Percentiles rank a stretch among this genome's conserved stretches.
phyloP scores from a whole-genome alignment of 2,113 vertebrate species.

The Planiliza haematocheilus region DNA sequence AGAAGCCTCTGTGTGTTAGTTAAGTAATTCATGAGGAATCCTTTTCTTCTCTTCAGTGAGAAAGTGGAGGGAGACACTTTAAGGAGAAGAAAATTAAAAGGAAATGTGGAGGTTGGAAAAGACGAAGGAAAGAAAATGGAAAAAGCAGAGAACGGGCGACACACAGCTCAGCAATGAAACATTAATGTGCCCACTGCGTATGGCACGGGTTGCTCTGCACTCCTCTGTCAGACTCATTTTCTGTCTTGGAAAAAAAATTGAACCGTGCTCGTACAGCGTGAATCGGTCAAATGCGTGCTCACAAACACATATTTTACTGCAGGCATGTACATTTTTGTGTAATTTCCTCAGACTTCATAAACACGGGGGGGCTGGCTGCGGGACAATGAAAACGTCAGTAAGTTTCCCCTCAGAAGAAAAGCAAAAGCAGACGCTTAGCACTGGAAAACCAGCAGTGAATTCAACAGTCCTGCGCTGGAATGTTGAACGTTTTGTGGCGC shows the following conservation, averaged over 20 bases:
- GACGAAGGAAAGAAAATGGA: slow-evolving; percentile 21
- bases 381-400: slow-evolving; percentile 57
- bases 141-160: slow-evolving; percentile 28
- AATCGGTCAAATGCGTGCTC: slow-evolving; percentile 30
- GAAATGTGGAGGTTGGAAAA: slow-evolving; percentile 23
- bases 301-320: slow-evolving; percentile 15
- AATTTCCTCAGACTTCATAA: slow-evolving; percentile 55
- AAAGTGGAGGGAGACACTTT: not conserved
- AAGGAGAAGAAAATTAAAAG: slow-evolving; percentile 34
- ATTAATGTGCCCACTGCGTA: slow-evolving; percentile 58
- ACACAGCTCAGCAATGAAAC: slow-evolving; percentile 55
- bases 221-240: slow-evolving; percentile 46
- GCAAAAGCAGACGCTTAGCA: slow-evolving; percentile 41
- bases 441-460: slow-evolving; percentile 21
- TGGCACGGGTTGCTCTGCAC: slow-evolving; percentile 7
- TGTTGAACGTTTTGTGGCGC: slow-evolving; percentile 28
- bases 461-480: slow-evolving; percentile 24
- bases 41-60: slow-evolving; percentile 24
- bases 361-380: slow-evolving; percentile 28
- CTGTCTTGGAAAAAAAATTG: slow-evolving; percentile 32
- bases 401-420: slow-evolving; percentile 39
- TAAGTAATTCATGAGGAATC: slow-evolving; percentile 61
- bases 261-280: slow-evolving; percentile 11
- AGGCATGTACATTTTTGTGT: slow-evolving; percentile 47
- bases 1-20: slow-evolving; percentile 15